Base-by-base conservation (phyloP, 2,888 invertebrate species). In the Agrochola circellaris region DNA sequence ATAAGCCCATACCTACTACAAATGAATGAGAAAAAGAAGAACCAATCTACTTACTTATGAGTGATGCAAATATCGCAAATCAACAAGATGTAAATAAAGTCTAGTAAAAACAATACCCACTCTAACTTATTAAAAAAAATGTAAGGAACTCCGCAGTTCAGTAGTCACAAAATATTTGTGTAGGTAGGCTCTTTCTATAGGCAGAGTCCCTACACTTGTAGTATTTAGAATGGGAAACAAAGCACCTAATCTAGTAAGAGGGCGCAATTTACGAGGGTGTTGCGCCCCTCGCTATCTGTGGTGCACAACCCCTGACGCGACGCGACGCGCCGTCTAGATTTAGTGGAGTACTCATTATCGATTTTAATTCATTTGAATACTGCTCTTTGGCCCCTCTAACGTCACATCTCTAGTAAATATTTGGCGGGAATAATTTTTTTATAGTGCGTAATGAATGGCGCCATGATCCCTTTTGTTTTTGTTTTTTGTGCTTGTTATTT, bases 181-280 rank as follows among this genome's bases (percentile, higher is more conserved):
- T 42, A 66, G 2, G 26, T 34, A 83, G 56, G 56, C 66, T 58
- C 48, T 66, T 70, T 70, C 70, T 83, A 67, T 82, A 83, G 67
- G 80, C 79, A 81, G 75, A 82, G 34, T 74, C 75, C 65, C 66
- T 78, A 74, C 84, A 88, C 89, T 90, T 89, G 87, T 82, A 85
- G 79, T 85, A 88, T 85, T 88, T 88, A 88, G 87, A 88, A 85
- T 85, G 84, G 87, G 87, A 90, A 90, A 91, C 91, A 92, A 91
- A 91, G 90, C 91, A 90, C 91, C 89, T 91, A 91, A 92, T 92
- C 91, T 89, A 88, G 88, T 90, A 87, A 89, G 87, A 86, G 89
- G 88, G 88, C 68, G 77, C 81, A 89, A 83, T 89, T 89, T 89
- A 88, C 85, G 89, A 90, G 92, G 91, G 91, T 89, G 88, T 84